A percentile compares a stretch with the other conserved stretches of the same genome.
Conservation (phyloP, 30 jellyfish, hydroid and myxozoan species). For the Cassiopea andromeda region DNA sequence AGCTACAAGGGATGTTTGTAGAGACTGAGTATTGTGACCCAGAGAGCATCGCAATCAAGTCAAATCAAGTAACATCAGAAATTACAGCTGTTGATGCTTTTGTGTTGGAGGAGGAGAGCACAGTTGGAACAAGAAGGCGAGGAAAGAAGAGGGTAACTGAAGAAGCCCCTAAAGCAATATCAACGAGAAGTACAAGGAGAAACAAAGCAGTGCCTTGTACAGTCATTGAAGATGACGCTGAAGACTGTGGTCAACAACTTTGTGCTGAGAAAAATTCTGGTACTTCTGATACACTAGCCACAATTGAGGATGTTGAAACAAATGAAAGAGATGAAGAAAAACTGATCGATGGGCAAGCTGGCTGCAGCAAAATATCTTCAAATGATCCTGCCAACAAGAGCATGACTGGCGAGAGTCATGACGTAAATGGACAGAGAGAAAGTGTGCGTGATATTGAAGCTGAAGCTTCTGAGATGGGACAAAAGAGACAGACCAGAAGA, state of each 20-base stretch:
- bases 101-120: background rate
- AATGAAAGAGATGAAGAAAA: background rate
- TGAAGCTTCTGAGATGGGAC: background rate
- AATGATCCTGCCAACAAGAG: too few species aligned
- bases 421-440: background rate
- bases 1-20: slow-evolving; percentile 1
- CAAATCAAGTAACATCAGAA: background rate
- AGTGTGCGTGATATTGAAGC: background rate
- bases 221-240: background rate
- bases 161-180: background rate
- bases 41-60: background rate
- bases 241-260: background rate
- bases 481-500: background rate
- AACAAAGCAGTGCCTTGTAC: background rate
- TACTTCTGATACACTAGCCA: background rate
- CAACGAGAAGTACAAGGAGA: slow-evolving; percentile 21
- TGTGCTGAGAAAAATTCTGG: background rate
- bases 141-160: background rate
- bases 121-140: background rate
- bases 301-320: background rate
- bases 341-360: too few species aligned
- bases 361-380: too few species aligned
- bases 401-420: too few species aligned
- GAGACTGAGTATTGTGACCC: background rate
- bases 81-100: background rate